Conservation (phyloP, 2,888 invertebrate species). For the Leptopilina syphax region DNA sequence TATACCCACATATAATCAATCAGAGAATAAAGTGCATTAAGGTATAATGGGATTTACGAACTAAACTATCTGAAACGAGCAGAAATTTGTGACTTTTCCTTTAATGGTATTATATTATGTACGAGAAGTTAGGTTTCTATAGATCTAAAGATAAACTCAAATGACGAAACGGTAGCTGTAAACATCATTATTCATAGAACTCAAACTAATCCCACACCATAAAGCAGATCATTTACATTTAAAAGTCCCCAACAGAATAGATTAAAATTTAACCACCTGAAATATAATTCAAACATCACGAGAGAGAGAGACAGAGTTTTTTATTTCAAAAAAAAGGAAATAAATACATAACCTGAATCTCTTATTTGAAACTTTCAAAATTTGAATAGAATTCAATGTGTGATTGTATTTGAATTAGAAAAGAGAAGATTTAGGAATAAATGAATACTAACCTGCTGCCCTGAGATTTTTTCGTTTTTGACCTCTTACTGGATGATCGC, state of each 20-base stretch:
- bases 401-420: no score
- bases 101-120: not conserved
- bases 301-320: no score
- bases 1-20: not conserved
- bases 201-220: not conserved
- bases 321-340: no score
- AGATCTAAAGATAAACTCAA: not conserved
- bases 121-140: not conserved
- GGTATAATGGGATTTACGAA: not conserved
- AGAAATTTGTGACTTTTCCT: not conserved
- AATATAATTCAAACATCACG: not conserved
- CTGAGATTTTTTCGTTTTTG: constrained; percentile 92
- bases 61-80: not conserved
- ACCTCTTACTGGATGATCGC: constrained; percentile 84
- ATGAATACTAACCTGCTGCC: constrained; percentile 86
- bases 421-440: constrained; percentile 2
- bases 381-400: no score
- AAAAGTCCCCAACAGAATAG: constrained; percentile 11
- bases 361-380: no score
- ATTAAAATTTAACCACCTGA: not conserved
- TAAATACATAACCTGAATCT: no score
- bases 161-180: constrained; percentile 19
- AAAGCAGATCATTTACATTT: not conserved
- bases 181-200: constrained; percentile 35
- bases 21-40: not conserved